Evolutionary conservation across 2,113 vertebrate species (phyloP).

Genomic region (Dasyprocta punctata): DNA sequence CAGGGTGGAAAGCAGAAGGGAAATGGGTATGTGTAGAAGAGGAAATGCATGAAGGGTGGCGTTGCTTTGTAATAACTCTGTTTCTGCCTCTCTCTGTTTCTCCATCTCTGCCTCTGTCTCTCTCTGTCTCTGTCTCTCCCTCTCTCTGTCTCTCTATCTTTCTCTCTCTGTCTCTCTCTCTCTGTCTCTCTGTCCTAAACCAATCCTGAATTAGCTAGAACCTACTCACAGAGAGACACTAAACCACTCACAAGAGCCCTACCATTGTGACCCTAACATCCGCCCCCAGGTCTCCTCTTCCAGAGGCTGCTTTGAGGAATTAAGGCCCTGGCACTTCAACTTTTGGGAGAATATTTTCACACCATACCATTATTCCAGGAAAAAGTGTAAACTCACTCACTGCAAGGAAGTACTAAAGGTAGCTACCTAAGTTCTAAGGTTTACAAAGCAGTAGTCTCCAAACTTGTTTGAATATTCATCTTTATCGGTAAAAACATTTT

Average conservation of each 20-base stretch:
- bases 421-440: neutral
- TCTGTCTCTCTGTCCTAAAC: neutral
- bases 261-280: no score
- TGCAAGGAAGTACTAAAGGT: neutral
- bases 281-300: neutral
- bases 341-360: neutral
- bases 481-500: neutral
- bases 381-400: neutral
- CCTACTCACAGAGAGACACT: neutral
- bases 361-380: neutral
- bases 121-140: neutral
- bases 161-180: neutral
- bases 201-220: neutral
- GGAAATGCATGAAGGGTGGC: neutral
- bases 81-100: no score
- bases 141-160: neutral
- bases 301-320: neutral
- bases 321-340: neutral
- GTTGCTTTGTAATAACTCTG: neutral
- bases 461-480: neutral
- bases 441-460: neutral
- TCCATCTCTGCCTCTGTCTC: no score
- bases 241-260: neutral
- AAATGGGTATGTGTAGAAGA: neutral
- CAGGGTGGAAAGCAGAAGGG: neutral